Conservation (phyloP, 2,888 invertebrate genomes). For the Lasius fuliginosus region DNA sequence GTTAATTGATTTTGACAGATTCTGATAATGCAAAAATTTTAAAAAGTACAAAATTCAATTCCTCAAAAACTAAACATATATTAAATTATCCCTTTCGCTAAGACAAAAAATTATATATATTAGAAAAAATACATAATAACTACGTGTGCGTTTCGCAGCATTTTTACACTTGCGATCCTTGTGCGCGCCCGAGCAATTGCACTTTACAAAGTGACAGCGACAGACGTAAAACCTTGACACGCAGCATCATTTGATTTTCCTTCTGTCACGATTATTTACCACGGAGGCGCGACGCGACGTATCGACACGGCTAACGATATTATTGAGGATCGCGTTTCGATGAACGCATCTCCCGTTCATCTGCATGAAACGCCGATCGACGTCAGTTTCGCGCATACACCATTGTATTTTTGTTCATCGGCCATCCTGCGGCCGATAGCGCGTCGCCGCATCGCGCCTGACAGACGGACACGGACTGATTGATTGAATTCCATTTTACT, state of each 20-base stretch:
- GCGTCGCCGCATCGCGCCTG: conserved; percentile 22
- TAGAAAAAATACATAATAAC: neutral
- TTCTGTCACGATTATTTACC: conserved; percentile 40
- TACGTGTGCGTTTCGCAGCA: neutral
- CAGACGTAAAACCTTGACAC: neutral
- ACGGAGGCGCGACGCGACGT: conserved; percentile 10
- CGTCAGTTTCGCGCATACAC: neutral
- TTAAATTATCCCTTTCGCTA: neutral
- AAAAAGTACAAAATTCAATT: neutral
- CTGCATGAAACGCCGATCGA: conserved; percentile 41
- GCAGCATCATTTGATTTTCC: conserved; percentile 24
- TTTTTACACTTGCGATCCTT: neutral
- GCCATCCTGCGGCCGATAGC: conserved; percentile 24
- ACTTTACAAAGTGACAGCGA: neutral
- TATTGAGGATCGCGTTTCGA: conserved; percentile 50
- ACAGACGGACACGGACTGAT: conserved; percentile 44
- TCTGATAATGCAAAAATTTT: neutral
- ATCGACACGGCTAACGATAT: conserved; percentile 28
- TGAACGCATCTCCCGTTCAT: conserved; percentile 35
- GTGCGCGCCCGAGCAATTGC: neutral
- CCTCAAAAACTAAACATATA: neutral
- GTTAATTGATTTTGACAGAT: neutral
- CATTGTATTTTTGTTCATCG: conserved; percentile 45
- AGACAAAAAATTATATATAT: neutral
- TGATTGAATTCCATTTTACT: conserved; percentile 38